Conservation (phyloP, 1,140 invertebrate species). For the Zeugodacus cucurbitae region DNA sequence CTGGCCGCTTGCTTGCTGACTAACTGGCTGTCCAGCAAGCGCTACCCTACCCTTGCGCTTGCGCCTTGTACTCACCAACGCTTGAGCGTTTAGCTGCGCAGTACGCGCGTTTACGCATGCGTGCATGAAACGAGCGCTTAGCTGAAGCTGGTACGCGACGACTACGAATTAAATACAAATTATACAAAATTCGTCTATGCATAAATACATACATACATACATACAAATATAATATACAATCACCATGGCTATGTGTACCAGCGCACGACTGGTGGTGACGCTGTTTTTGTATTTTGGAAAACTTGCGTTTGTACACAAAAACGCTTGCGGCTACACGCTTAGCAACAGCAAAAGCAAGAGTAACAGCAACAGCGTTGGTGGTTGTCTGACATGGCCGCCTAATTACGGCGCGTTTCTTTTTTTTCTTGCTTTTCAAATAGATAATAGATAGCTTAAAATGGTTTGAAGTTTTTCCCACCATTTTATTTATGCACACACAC, state of each 20-base stretch:
- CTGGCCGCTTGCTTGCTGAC: neutral
- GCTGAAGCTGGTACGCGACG: neutral
- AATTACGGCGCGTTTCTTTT: neutral
- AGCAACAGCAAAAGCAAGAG: neutral
- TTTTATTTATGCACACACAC: neutral
- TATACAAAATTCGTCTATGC: neutral
- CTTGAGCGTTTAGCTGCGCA: neutral
- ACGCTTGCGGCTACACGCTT: neutral
- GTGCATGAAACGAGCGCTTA: neutral
- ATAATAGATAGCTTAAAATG: neutral
- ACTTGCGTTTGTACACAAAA: neutral
- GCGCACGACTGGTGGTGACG: neutral
- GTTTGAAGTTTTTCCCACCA: slow-evolving; percentile 19
- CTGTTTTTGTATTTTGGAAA: neutral
- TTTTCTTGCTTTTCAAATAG: neutral
- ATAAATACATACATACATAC: neutral
- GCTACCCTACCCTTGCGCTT: neutral
- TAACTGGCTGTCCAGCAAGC: neutral
- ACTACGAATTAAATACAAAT: neutral
- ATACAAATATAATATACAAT: neutral
- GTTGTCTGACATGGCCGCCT: neutral
- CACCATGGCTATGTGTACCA: neutral
- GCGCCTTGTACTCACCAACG: neutral
- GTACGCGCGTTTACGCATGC: neutral
- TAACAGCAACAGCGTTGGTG: neutral